phyloP scores from a whole-genome alignment of 2,888 invertebrate genomes.

The Smittia sp. region DNA sequence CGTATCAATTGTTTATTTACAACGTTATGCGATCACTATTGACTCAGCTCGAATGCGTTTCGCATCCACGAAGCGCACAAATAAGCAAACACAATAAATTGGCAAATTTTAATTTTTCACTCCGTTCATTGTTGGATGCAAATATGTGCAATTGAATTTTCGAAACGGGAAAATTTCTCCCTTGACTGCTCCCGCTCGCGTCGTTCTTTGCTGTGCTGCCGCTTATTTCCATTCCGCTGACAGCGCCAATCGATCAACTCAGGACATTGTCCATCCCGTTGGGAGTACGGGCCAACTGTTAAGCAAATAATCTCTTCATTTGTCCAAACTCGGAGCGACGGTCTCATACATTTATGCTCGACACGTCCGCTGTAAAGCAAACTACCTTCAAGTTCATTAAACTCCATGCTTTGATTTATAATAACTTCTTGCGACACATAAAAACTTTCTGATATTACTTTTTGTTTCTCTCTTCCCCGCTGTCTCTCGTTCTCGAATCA shows the following conservation, averaged over 20 bases:
- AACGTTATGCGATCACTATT: neutral
- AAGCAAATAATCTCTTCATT: slow-evolving; percentile 23
- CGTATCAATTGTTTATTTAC: slow-evolving; percentile 26
- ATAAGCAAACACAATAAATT: slow-evolving; percentile 26
- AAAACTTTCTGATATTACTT: neutral
- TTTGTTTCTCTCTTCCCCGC: slow-evolving; percentile 10
- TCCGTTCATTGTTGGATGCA: slow-evolving; percentile 21
- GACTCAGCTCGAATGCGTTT: neutral
- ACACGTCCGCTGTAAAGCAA: neutral
- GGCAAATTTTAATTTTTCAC: slow-evolving; percentile 18
- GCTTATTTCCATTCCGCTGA: neutral
- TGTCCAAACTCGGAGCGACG: neutral
- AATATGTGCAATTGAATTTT: slow-evolving; percentile 23
- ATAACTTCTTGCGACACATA: neutral
- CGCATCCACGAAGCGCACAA: neutral
- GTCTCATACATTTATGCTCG: neutral
- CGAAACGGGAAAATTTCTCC: neutral
- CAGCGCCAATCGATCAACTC: neutral
- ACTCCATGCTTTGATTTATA: slow-evolving; percentile 7
- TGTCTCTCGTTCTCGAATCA: slow-evolving; percentile 1
- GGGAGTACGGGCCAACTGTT: neutral
- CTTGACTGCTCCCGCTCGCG: neutral
- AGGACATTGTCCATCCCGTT: neutral
- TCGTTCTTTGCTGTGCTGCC: neutral
- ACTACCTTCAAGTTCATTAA: slow-evolving; percentile 12